These are phyloP conservation scores for Lomographa bimaculata DNA, from an alignment of 2,888 invertebrate genomes.

Conservation along the genomic window DNA sequence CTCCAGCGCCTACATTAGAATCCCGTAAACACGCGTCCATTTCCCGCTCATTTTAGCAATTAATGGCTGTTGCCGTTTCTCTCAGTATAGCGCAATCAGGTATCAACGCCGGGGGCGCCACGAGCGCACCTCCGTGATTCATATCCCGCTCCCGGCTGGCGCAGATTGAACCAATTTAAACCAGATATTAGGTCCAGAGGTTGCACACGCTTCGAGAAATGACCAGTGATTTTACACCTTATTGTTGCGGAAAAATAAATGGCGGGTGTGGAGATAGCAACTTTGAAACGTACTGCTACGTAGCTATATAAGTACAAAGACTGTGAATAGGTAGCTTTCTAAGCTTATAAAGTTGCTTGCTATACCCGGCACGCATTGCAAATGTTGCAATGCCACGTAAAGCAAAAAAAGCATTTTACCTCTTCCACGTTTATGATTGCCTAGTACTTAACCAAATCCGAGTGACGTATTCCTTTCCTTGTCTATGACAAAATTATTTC, in stretches of 20 bases:
- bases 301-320: too few relatives aligned
- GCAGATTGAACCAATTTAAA: conserved; percentile 35
- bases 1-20: too few relatives aligned
- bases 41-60: conserved; percentile 30
- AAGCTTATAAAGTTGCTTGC: too few relatives aligned
- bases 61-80: conserved; percentile 30
- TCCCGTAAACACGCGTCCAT: conserved; percentile 23
- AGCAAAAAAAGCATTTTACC: too few relatives aligned
- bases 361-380: too few relatives aligned
- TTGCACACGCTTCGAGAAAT: conserved; percentile 13
- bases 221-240: conserved; percentile 15
- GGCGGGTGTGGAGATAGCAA: neutral
- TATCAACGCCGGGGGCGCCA: conserved; percentile 45
- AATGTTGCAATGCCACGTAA: too few relatives aligned
- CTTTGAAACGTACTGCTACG: too few relatives aligned
- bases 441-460: too few relatives aligned
- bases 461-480: too few relatives aligned
- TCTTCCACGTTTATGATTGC: too few relatives aligned
- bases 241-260: neutral
- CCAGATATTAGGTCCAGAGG: conserved; percentile 13
- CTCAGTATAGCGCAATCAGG: conserved; percentile 45
- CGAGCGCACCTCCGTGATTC: conserved; percentile 41
- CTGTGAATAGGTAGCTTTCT: too few relatives aligned
- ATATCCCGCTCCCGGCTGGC: conserved; percentile 35
- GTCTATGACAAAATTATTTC: too few relatives aligned